These are phyloP conservation scores for Leucophenga maculata DNA, from an alignment of 2,888 invertebrate species.

Conservation along the genomic window DNA sequence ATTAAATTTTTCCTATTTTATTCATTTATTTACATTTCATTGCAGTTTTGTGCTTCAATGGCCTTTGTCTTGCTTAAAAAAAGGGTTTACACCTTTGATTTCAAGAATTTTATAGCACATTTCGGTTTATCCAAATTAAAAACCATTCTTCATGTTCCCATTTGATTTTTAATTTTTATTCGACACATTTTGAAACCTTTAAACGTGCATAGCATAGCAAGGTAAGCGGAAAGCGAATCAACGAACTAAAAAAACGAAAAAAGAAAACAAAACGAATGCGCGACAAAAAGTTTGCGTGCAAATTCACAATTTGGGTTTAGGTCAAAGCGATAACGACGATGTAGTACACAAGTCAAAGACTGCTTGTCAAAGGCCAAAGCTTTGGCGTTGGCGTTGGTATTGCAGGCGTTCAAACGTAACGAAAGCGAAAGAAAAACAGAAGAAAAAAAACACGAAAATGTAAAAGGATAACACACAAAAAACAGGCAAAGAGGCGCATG, in stretches of 20 bases:
- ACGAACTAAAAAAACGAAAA: constrained; percentile 7
- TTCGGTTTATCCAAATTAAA: not conserved
- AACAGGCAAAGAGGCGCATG: constrained; percentile 12
- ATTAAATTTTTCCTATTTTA: too few relatives aligned
- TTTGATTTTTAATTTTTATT: constrained; percentile 21
- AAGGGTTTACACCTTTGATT: too few relatives aligned
- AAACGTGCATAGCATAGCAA: not conserved
- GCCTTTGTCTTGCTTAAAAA: too few relatives aligned
- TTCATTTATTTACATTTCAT: too few relatives aligned
- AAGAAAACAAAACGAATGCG: constrained; percentile 7
- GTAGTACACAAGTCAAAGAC: constrained; percentile 51
- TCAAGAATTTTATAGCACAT: not conserved
- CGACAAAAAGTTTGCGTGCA: constrained; percentile 59
- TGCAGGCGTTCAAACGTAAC: constrained; percentile 21
- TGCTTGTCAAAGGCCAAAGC: constrained; percentile 28
- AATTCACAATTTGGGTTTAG: constrained; percentile 68
- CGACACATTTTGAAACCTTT: constrained; percentile 15
- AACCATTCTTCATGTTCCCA: constrained; percentile 6
- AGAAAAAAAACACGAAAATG: constrained; percentile 11
- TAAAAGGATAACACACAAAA: constrained; percentile 7
- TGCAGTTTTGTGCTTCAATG: too few relatives aligned
- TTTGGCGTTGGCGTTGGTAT: not conserved
- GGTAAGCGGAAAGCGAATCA: not conserved
- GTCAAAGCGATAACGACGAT: constrained; percentile 61
- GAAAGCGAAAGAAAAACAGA: constrained; percentile 29